phyloP scores from a whole-genome alignment of 2,797 vertebrate genomes.

The Pygocentrus nattereri region DNA sequence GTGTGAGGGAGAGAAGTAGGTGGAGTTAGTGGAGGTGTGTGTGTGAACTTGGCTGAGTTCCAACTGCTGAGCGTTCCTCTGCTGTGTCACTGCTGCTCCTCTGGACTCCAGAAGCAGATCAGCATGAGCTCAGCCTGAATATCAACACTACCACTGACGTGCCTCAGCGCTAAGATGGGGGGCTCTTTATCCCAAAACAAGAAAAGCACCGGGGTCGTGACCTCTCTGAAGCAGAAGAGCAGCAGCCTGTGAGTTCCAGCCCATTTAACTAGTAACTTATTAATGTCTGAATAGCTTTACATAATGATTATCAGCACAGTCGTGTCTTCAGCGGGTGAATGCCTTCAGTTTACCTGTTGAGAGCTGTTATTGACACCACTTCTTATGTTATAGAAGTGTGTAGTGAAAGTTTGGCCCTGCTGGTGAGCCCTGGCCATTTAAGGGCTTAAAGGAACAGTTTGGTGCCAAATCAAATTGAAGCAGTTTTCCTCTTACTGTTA shows the following conservation, averaged over 20 bases:
- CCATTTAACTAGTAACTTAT: not conserved
- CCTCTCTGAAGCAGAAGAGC: slow-evolving; percentile 45
- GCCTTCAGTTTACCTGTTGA: no score
- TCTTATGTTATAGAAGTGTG: no score
- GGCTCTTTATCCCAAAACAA: slow-evolving; percentile 61
- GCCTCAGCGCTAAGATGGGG: slow-evolving; percentile 56
- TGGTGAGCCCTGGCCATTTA: no score
- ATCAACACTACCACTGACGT: slow-evolving; percentile 25
- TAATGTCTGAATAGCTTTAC: not conserved
- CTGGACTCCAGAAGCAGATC: slow-evolving; percentile 8
- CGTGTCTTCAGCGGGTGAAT: not conserved
- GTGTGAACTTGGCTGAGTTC: slow-evolving; percentile 11
- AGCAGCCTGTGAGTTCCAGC: slow-evolving; percentile 59
- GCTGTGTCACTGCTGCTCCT: slow-evolving; percentile 50
- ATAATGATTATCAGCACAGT: not conserved
- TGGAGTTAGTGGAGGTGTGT: not conserved
- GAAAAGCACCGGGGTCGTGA: slow-evolving; percentile 50
- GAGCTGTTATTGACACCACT: no score
- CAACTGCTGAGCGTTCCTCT: slow-evolving; percentile 43
- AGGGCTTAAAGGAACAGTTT: no score
- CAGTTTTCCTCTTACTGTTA: no score
- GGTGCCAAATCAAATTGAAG: no score
- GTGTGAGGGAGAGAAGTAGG: not conserved
- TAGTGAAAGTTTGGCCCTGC: no score
- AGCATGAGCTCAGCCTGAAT: slow-evolving; percentile 27